A percentile compares a stretch with the other conserved stretches of the same genome.
Evolutionary conservation across 1,140 invertebrate genomes (phyloP).

Genomic region (Epicauta chinensis): DNA sequence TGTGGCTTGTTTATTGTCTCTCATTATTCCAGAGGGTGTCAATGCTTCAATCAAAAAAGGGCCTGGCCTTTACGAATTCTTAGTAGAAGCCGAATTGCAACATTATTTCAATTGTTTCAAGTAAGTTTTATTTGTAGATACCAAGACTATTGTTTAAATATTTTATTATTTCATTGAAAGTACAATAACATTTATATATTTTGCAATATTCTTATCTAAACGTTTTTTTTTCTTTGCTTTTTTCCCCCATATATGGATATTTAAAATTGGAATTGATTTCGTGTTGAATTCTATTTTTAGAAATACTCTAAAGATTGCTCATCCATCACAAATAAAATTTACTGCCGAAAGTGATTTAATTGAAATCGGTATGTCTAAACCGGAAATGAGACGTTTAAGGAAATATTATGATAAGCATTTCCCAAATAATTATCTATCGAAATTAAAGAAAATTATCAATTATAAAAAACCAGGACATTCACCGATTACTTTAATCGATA

Average conservation of each 20-base stretch:
- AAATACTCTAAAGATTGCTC: conserved; percentile 71
- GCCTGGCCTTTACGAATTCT: conserved; percentile 81
- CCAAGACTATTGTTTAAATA: background rate
- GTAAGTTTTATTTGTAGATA: conserved; percentile 40
- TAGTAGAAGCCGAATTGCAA: conserved; percentile 83
- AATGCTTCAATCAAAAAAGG: conserved; percentile 44
- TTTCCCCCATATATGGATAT: too few species aligned
- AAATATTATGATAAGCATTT: conserved; percentile 92
- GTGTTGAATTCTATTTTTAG: conserved; percentile 45
- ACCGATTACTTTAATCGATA: conserved; percentile 30
- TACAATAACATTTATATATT: too few species aligned
- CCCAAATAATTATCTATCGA: conserved; percentile 86
- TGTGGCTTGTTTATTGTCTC: conserved; percentile 19
- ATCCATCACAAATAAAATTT: conserved; percentile 94
- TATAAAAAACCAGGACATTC: conserved; percentile 50
- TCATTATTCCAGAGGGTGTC: conserved; percentile 37
- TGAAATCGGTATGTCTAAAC: conserved; percentile 90
- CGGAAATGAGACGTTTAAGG: conserved; percentile 87
- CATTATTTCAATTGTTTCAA: conserved; percentile 73
- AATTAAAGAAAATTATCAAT: conserved; percentile 73
- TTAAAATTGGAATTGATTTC: too few species aligned
- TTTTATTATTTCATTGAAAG: background rate
- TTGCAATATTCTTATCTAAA: too few species aligned
- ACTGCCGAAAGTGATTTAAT: conserved; percentile 87
- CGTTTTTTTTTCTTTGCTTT: too few species aligned